These are phyloP conservation scores for Apistogramma diplotaenia DNA, from an alignment of 2,113 vertebrate species.

Conservation along the genomic window DNA sequence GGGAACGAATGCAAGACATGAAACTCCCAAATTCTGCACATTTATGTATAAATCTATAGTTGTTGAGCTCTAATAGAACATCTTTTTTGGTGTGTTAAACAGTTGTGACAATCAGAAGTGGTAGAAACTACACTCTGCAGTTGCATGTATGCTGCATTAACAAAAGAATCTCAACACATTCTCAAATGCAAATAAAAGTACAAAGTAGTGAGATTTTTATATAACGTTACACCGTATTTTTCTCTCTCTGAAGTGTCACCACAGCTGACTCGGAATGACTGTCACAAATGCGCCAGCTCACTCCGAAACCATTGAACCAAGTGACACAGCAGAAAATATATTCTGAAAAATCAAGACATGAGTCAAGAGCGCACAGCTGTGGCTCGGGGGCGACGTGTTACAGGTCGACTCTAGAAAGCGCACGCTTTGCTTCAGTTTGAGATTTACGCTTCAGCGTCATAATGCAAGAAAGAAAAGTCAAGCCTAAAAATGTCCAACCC, in stretches of 20 bases:
- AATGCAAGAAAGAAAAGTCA: neutral
- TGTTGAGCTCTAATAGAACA: neutral
- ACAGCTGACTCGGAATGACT: slow-evolving; percentile 61
- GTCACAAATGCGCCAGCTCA: slow-evolving; percentile 56
- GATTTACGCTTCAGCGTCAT: neutral
- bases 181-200: slow-evolving; percentile 15
- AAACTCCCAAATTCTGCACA: neutral
- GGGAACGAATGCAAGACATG: neutral
- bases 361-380: slow-evolving; percentile 54
- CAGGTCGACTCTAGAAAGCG: slow-evolving; percentile 41
- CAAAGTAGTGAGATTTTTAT: slow-evolving; percentile 7
- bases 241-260: slow-evolving; percentile 42
- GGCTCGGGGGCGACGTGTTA: neutral
- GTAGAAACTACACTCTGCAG: neutral
- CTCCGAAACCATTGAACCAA: slow-evolving; percentile 48
- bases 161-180: neutral
- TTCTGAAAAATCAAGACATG: slow-evolving; percentile 49
- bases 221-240: slow-evolving; percentile 17
- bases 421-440: neutral
- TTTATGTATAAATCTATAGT: neutral
- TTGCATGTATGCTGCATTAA: neutral
- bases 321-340: slow-evolving; percentile 62
- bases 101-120: neutral
- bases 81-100: neutral
- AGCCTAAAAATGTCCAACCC: neutral